These are phyloP conservation scores for Hapalemur alaotrensis DNA, from an alignment of 2,797 vertebrate species.

Conservation along the genomic window DNA sequence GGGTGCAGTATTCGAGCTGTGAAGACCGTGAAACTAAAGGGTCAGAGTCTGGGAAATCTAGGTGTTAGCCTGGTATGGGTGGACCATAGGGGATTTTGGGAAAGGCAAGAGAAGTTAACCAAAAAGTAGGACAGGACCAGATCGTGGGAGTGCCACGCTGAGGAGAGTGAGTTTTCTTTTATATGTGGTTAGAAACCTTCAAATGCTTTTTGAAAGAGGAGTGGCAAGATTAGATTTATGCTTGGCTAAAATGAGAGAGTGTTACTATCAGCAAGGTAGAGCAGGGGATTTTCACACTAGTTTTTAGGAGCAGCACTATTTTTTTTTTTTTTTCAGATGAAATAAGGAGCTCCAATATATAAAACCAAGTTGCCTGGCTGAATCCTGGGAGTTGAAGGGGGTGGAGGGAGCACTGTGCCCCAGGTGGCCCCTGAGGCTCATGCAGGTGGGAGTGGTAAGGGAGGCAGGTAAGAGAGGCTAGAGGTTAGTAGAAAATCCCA, in stretches of 20 bases:
- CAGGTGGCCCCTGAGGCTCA: too few relatives aligned
- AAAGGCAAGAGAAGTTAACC: not conserved
- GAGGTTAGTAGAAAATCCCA: not conserved
- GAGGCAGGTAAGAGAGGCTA: not conserved
- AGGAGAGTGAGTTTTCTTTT: not conserved
- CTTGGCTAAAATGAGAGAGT: not conserved
- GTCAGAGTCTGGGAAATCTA: not conserved
- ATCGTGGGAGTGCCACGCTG: too few relatives aligned
- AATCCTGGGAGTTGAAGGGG: not conserved
- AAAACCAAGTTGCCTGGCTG: not conserved
- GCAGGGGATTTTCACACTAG: not conserved
- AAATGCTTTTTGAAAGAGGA: not conserved
- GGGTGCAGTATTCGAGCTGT: not conserved
- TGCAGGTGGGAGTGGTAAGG: not conserved
- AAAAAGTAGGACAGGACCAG: not conserved
- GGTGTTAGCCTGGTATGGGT: not conserved
- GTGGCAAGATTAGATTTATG: not conserved
- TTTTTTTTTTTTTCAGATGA: not conserved
- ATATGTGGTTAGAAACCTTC: not conserved
- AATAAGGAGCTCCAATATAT: not conserved
- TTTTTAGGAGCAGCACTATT: not conserved
- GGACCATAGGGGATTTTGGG: not conserved
- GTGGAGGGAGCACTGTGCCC: accelerated
- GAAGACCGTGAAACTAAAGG: not conserved
- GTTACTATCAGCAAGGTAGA: not conserved